Conservation (phyloP, 2,888 invertebrate genomes). For the Cryptocheilus praepositus region DNA sequence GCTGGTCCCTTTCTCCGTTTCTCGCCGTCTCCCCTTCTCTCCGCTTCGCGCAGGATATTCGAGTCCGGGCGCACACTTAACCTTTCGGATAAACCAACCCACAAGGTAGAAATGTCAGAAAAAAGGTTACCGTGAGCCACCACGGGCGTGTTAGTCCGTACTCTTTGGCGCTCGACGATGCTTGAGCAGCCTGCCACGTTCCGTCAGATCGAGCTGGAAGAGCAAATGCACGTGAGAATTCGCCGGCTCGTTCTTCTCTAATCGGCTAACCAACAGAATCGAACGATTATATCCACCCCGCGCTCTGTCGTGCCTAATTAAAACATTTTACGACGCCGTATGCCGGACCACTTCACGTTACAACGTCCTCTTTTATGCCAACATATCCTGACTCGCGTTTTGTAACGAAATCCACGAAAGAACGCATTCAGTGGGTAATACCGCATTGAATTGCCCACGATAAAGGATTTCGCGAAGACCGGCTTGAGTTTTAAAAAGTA, state of each 20-base stretch:
- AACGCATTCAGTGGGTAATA: too few relatives aligned
- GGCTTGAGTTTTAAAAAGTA: background rate
- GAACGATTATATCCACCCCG: too few relatives aligned
- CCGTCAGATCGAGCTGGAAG: conserved; percentile 23
- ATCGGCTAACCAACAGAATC: too few relatives aligned
- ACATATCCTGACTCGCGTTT: too few relatives aligned
- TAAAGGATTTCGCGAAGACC: too few relatives aligned
- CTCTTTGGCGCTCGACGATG: conserved; percentile 44
- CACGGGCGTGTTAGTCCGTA: conserved; percentile 54
- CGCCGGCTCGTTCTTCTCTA: background rate
- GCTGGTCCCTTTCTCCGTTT: conserved; percentile 13
- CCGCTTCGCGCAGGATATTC: conserved; percentile 28
- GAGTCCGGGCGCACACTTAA: conserved; percentile 45
- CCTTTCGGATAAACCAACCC: conserved; percentile 54
- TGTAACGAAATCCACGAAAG: too few relatives aligned
- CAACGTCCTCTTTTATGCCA: too few relatives aligned
- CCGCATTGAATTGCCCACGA: too few relatives aligned
- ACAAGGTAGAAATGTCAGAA: conserved; percentile 56
- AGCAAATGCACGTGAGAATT: conserved; percentile 12
- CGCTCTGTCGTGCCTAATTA: too few relatives aligned
- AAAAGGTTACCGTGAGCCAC: conserved; percentile 55
- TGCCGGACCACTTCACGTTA: too few relatives aligned
- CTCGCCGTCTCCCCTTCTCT: conserved; percentile 10
- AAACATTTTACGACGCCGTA: too few relatives aligned
- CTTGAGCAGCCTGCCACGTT: conserved; percentile 24